Evolutionary conservation across 2,797 vertebrate genomes (phyloP), one percentile per base, ranked within the genome.

Genomic region (Eospalax fontanierii): DNA sequence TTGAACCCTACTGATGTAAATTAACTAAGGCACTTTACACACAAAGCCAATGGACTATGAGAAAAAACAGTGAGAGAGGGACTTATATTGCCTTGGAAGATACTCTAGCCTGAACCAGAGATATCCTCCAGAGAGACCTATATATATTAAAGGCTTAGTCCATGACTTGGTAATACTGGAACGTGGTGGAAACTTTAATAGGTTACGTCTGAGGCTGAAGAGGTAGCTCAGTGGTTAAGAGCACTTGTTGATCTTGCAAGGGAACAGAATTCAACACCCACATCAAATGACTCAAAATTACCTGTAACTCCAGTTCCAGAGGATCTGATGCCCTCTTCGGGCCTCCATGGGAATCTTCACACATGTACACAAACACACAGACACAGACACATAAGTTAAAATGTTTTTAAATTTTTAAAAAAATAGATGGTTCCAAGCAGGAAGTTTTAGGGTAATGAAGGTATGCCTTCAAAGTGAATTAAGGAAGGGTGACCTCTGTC

Each of bases 1-100:
- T 46, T 80, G 73, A 95, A 94, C 50, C 78, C 93, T 71, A 85
- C 35, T 16, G 30, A 90, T 40, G 54, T 95, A 85, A 95, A 26
- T 95, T 85, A 95, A 26, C 83, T 73, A 63, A 63, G 81, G n/a
- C 57, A 89, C 38, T 85, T 85, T 70, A 73, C 57, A 19, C 6
- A 66, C 40, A 90, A 89, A 80, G 54, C 22, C 78, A 61, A 18
- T 4, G 78, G 43, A 71, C 46, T 61, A 33, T 26, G 30, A 93
- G 70, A 50, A 70, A 87, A 79, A 57, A 6, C 40, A 54, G 30
- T n/a, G 46, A 90, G 57, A 85, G 35, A 87, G 38, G 38, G 4
- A 11, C 38, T 68, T 87, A 70, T 89, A 38, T 68, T 86, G 57
- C 70, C 50, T 88, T 22, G 38, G 76, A 79, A 85, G 65, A 54